Evolutionary conservation across 2,797 vertebrate species (phyloP).

Genomic region (Onychomys leucogaster): DNA sequence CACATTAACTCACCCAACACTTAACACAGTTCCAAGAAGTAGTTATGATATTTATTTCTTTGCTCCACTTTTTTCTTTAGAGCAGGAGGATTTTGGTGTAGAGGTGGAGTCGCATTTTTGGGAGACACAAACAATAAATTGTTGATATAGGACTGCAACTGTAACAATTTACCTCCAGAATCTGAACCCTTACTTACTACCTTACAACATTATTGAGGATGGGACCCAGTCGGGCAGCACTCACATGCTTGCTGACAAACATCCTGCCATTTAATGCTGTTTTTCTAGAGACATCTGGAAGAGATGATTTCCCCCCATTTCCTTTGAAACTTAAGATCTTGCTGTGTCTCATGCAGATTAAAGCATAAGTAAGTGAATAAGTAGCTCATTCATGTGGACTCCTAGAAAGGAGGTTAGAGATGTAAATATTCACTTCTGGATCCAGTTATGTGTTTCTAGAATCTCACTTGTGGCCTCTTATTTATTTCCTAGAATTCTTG

Average conservation of each 20-base stretch:
- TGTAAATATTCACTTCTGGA: not conserved
- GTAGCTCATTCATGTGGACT: not conserved
- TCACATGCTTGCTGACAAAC: not conserved
- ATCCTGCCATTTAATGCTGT: not conserved
- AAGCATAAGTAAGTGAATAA: slow-evolving; percentile 48
- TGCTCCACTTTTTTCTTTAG: not conserved
- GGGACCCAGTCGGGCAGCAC: not conserved
- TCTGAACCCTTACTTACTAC: not conserved
- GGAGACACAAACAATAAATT: not conserved
- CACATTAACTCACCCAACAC: not conserved
- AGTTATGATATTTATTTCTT: not conserved
- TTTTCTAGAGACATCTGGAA: not conserved
- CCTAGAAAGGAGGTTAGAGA: not conserved
- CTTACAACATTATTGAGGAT: not conserved
- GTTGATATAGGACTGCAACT: not conserved
- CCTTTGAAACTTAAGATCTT: slow-evolving; percentile 27
- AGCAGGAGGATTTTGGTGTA: slow-evolving; percentile 2
- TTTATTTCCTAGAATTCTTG: not conserved
- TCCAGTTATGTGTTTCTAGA: slow-evolving; percentile 3
- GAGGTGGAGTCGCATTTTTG: not conserved
- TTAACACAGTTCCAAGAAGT: slow-evolving; percentile 3
- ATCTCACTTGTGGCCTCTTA: slow-evolving; percentile 38
- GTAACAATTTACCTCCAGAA: not conserved
- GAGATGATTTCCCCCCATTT: not conserved
- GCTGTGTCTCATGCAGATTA: slow-evolving; percentile 50